These are phyloP conservation scores for Halcyon badia DNA, from an alignment of 2,797 vertebrate genomes.

Conservation along the genomic window DNA sequence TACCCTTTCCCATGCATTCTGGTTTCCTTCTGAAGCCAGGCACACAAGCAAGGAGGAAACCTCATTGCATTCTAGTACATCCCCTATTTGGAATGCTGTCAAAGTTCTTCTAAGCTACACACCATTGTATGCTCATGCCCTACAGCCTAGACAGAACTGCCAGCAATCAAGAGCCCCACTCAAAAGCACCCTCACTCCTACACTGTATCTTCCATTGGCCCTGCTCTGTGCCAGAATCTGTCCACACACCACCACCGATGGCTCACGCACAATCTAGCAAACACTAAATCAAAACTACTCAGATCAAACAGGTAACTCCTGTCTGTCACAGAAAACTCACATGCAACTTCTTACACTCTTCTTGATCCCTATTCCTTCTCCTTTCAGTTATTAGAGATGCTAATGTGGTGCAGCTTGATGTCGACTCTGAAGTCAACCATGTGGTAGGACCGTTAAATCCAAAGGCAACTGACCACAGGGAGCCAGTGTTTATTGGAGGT, in stretches of 20 bases:
- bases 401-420: conserved; percentile 91
- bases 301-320: background rate
- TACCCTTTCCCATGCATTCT: background rate
- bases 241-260: background rate
- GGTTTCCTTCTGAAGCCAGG: background rate
- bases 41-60: background rate
- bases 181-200: background rate
- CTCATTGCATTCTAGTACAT: background rate
- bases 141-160: background rate
- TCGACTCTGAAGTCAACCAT: conserved; percentile 92
- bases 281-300: background rate
- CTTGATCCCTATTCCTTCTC: conserved; percentile 15
- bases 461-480: conserved; percentile 77
- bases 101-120: background rate
- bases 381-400: conserved; percentile 91
- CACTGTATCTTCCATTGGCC: background rate
- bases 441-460: conserved; percentile 87
- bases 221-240: background rate
- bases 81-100: rapidly evolving
- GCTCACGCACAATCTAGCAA: background rate
- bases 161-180: background rate
- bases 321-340: background rate
- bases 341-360: background rate
- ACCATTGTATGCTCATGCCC: background rate
- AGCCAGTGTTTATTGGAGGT: conserved; percentile 92